Base-by-base conservation (phyloP, 2,113 vertebrate species). In the Zosterops hypoxanthus region DNA sequence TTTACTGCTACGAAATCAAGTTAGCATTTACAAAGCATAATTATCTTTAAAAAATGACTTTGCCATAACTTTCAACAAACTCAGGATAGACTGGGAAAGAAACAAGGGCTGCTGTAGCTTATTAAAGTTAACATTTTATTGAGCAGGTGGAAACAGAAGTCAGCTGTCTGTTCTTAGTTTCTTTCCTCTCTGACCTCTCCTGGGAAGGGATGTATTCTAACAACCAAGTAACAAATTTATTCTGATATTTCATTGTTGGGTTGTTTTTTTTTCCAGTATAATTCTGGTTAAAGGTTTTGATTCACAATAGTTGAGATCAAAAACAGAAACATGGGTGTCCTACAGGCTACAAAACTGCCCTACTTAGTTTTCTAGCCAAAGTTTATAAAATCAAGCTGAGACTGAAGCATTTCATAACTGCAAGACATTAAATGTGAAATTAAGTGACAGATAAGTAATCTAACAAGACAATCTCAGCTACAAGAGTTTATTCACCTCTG, bases 391-490 rank as follows among this genome's bases (percentile, higher is more conserved):
- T 92, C 95, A 97, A 95, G 82, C 71, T 61, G 95, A 97, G 92
- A 73, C 91, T 83, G 50, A 55, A 94, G 95, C 90, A 84, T 91
- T 94, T 97, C 96, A 83, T 83, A 22, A 90, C 88, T 28, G 71
- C 63, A 87, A 90, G 25, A 55, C 61, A 50, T 72, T 71, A 93
- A 90, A 96, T 92, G 93, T 29, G 85, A 95, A 93, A 94, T 96
- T 94, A 96, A 94, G 93, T 96, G 94, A 95, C 95, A 97, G 91
- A 87, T 88, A 96, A 96, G 95, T 97, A 97, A 98, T 92, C 96
- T 95, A 96, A 96, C 90, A 95, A 93, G 97, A 97, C 95, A 95
- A 97, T 97, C 95, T 88, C 41, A 69, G 84, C 22, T 63, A 95
- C 91, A 65, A 59, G 75, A 81, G 93, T 97, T 97, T 97, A 93